phyloP scores from a whole-genome alignment of 92 coral and sea anemone species.

The Umimayanthus kanabou region DNA sequence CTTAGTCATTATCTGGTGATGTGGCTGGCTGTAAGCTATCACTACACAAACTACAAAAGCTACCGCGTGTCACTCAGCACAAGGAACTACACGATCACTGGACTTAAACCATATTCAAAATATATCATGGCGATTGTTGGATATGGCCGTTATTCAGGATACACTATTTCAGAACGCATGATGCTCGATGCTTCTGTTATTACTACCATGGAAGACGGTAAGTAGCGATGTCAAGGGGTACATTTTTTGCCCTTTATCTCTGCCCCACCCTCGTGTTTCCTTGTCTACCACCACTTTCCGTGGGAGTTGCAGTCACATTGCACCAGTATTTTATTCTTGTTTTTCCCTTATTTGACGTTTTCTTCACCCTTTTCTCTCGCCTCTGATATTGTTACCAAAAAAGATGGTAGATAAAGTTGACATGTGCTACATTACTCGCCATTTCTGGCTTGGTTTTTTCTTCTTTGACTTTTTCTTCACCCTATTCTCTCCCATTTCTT shows the following conservation, averaged over 20 bases:
- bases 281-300: no score
- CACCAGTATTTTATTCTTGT: no score
- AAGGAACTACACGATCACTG: conserved; percentile 14
- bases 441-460: no score
- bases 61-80: not conserved
- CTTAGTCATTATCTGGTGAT: conserved; percentile 23
- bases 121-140: conserved; percentile 30
- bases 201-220: conserved; percentile 1
- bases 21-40: conserved; percentile 3
- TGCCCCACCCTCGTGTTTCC: no score
- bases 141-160: not conserved
- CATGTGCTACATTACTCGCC: no score
- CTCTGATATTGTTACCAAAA: no score
- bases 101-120: conserved; percentile 33
- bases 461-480: no score
- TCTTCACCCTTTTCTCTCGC: no score
- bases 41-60: conserved; percentile 2
- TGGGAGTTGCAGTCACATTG: no score
- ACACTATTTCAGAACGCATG: not conserved
- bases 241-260: not conserved
- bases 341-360: no score
- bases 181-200: not conserved
- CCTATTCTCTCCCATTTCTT: no score
- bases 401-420: no score
- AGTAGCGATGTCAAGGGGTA: not conserved